These are phyloP conservation scores for Hanleya hanleyi DNA, from an alignment of 2,888 invertebrate species.

Conservation along the genomic window DNA sequence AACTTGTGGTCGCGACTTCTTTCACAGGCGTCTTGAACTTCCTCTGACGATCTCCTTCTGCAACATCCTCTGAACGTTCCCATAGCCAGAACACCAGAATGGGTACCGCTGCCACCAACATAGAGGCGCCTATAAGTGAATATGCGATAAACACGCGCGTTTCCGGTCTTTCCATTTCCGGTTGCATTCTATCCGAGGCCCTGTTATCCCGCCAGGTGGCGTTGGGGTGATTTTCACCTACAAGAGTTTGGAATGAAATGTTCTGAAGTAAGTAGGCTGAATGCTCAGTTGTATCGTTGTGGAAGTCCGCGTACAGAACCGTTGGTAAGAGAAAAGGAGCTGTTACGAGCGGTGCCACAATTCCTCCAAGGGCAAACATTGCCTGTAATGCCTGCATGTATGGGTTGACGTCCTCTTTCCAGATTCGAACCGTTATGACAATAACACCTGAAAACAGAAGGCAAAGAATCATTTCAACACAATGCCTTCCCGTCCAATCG, in stretches of 20 bases:
- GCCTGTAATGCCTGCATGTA: conserved; percentile 4
- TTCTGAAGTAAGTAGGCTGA: too few species aligned
- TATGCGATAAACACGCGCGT: background rate
- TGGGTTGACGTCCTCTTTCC: background rate
- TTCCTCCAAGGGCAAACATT: conserved; percentile 1
- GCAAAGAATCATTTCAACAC: background rate
- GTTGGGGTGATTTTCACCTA: background rate
- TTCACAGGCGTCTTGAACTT: background rate
- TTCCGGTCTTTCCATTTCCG: background rate
- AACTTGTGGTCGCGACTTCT: background rate
- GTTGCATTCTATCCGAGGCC: too few species aligned
- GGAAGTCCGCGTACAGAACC: background rate
- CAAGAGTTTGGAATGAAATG: background rate
- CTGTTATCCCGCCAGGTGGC: too few species aligned
- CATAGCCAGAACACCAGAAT: background rate
- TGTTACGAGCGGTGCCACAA: background rate
- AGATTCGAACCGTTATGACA: background rate
- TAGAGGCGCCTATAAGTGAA: background rate
- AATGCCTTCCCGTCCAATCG: too few species aligned
- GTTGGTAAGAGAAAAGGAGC: background rate
- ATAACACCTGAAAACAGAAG: background rate
- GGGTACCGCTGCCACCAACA: background rate
- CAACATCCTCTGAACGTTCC: background rate
- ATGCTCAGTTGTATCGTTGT: background rate
- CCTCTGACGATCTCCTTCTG: background rate